Conservation (phyloP, 2,888 invertebrate genomes). For the Erebia epiphron region DNA sequence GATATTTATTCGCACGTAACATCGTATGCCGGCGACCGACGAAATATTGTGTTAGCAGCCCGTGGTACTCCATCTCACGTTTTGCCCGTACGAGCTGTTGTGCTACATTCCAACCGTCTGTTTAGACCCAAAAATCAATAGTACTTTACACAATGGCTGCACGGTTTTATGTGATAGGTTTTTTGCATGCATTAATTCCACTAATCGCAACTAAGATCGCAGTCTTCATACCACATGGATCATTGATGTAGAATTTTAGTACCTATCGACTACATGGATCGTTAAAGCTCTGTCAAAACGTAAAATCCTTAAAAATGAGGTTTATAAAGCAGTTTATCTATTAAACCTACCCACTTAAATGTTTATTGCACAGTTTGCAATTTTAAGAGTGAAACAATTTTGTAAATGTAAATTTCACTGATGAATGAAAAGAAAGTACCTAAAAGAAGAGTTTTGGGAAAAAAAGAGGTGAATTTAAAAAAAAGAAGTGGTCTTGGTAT, state of each 20-base stretch:
- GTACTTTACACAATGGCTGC: slow-evolving; percentile 27
- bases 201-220: background rate
- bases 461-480: background rate
- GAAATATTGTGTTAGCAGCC: slow-evolving; percentile 37
- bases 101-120: slow-evolving; percentile 32
- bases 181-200: background rate
- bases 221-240: too few relatives aligned
- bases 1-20: slow-evolving; percentile 35
- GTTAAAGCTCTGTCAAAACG: too few relatives aligned
- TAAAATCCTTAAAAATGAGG: too few relatives aligned
- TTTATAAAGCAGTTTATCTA: too few relatives aligned
- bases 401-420: background rate
- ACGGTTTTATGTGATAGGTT: background rate
- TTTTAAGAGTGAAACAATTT: too few relatives aligned
- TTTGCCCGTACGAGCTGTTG: slow-evolving; percentile 26
- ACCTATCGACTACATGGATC: background rate
- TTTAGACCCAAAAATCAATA: slow-evolving; percentile 39
- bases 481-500: background rate
- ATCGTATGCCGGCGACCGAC: slow-evolving; percentile 27
- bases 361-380: too few relatives aligned
- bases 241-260: too few relatives aligned
- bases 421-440: background rate
- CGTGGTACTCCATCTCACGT: slow-evolving; percentile 34
- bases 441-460: too few relatives aligned
- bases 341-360: too few relatives aligned